A percentile compares a stretch with the other conserved stretches of the same genome.
Evolutionary conservation across 2,888 invertebrate species (phyloP).

Genomic region (Yponomeuta plumbellus): DNA sequence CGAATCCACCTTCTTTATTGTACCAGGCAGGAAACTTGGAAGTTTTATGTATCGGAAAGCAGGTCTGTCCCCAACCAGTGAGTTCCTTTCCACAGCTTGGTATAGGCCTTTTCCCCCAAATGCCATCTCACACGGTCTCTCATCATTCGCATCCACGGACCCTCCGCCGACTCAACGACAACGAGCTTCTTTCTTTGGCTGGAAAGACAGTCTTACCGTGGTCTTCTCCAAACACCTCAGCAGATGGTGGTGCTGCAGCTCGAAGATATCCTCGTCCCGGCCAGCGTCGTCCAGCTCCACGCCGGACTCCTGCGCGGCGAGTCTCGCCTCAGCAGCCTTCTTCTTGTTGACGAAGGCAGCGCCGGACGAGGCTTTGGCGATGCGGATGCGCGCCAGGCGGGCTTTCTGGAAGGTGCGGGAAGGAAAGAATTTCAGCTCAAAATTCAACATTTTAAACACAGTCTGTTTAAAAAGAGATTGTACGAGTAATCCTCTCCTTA

Average conservation of each 20-base stretch:
- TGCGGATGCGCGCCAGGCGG: slow-evolving; percentile 96
- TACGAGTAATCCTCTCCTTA: too few relatives aligned
- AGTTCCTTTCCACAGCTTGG: too few relatives aligned
- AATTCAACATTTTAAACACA: not conserved
- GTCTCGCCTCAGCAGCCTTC: slow-evolving; percentile 96
- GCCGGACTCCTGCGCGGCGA: slow-evolving; percentile 95
- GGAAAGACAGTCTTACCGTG: slow-evolving; percentile 76
- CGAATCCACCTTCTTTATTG: too few relatives aligned
- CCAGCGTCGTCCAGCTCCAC: slow-evolving; percentile 92
- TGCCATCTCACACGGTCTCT: too few relatives aligned
- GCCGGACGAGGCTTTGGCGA: slow-evolving; percentile 98
- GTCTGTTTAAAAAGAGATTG: too few relatives aligned
- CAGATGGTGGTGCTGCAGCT: slow-evolving; percentile 98
- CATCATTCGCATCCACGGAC: too few relatives aligned
- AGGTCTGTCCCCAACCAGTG: too few relatives aligned
- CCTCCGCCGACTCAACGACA: too few relatives aligned
- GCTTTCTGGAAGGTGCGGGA: slow-evolving; percentile 88
- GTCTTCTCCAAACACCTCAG: slow-evolving; percentile 98
- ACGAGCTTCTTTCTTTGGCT: too few relatives aligned
- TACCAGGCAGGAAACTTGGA: slow-evolving; percentile 4
- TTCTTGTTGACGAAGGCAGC: slow-evolving; percentile 99
- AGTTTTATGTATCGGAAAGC: not conserved
- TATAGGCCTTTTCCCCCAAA: too few relatives aligned
- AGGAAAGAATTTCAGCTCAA: not conserved
- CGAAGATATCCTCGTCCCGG: slow-evolving; percentile 97